Evolutionary conservation across 2,113 vertebrate genomes (phyloP).

Genomic region (Suncus etruscus): DNA sequence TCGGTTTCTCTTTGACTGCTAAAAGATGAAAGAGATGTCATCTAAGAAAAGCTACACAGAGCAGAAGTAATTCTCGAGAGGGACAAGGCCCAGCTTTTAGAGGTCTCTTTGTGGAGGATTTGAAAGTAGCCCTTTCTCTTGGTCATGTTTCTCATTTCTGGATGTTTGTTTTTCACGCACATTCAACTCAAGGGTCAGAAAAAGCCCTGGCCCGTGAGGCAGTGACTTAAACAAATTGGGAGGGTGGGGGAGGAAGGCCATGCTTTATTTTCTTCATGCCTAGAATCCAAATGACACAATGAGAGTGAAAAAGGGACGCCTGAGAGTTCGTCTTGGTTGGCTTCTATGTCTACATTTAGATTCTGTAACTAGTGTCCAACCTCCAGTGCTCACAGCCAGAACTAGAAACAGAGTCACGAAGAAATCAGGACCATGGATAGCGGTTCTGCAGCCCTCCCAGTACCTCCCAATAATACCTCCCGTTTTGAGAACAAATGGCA

Average conservation of each 20-base stretch:
- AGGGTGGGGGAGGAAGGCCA: too few species aligned
- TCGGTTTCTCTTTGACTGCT: background rate
- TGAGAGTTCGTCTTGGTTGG: background rate
- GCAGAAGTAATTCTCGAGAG: constrained; percentile 33
- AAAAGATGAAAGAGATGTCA: constrained; percentile 28
- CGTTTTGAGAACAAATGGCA: too few species aligned
- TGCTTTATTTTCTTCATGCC: constrained; percentile 4
- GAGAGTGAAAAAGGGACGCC: background rate
- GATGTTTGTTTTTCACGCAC: background rate
- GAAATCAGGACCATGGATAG: constrained; percentile 31
- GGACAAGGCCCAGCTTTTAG: background rate
- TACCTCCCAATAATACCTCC: too few species aligned
- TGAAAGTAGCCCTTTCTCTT: constrained; percentile 6
- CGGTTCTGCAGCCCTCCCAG: too few species aligned
- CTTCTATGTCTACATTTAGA: background rate
- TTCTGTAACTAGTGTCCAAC: rapidly evolving
- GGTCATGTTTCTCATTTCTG: constrained; percentile 16
- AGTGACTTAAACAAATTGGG: background rate
- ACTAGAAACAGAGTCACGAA: too few species aligned
- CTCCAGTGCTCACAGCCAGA: rapidly evolving
- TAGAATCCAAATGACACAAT: background rate
- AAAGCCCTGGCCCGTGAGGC: background rate
- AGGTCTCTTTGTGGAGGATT: background rate
- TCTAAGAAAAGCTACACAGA: background rate
- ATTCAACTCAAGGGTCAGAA: constrained; percentile 6